Evolutionary conservation across 1,140 invertebrate genomes (phyloP).

Genomic region (Lerema accius): DNA sequence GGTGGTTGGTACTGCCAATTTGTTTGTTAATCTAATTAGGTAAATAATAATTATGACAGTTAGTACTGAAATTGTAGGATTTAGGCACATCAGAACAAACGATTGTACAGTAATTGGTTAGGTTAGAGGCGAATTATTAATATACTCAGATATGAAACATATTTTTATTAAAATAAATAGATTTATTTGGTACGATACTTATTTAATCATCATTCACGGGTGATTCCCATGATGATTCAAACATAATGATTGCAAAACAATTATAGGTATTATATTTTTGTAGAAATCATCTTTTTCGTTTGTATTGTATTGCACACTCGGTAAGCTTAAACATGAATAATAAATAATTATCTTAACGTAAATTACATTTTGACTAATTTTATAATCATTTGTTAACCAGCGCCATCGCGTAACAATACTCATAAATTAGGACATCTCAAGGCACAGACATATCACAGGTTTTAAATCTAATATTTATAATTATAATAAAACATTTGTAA

Average conservation of each 20-base stretch:
- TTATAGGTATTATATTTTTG: background rate
- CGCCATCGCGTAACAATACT: slow-evolving; percentile 63
- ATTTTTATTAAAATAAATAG: slow-evolving; percentile 50
- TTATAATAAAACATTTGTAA: slow-evolving; percentile 50
- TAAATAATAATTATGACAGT: no score
- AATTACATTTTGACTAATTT: slow-evolving; percentile 50
- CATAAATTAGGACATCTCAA: slow-evolving; percentile 61
- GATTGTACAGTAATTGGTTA: no score
- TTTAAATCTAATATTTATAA: slow-evolving; percentile 63
- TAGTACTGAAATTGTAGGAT: no score
- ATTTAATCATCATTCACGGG: slow-evolving; percentile 40
- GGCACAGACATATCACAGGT: slow-evolving; percentile 81
- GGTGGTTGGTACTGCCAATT: no score
- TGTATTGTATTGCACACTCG: background rate
- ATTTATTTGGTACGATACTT: slow-evolving; percentile 56
- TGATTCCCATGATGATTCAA: background rate
- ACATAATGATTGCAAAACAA: background rate
- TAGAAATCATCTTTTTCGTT: background rate
- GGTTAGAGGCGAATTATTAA: background rate
- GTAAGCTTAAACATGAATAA: slow-evolving; percentile 39
- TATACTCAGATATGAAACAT: background rate
- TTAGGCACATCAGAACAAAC: no score
- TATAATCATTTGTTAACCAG: slow-evolving; percentile 41
- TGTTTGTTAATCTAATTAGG: no score
- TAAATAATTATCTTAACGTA: slow-evolving; percentile 59